Conservation (phyloP, 2,113 vertebrate species). For the Protomyctophum bolini region DNA sequence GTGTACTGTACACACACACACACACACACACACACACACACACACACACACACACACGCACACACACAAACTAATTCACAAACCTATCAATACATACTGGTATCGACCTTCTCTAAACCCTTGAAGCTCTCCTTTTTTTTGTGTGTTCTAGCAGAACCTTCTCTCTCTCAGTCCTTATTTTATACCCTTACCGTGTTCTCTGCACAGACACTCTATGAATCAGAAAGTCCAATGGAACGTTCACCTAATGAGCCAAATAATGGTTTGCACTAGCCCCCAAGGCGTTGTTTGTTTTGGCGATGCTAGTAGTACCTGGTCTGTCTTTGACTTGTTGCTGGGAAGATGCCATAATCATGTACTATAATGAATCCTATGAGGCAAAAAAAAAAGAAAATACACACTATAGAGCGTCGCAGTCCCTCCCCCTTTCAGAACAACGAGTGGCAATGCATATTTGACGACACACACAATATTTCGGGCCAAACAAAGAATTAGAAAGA, state of each 20-base stretch:
- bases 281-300: no score
- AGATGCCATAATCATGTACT: no score
- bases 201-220: constrained; percentile 39
- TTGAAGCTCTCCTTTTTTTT: constrained; percentile 19
- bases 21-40: constrained; percentile 6
- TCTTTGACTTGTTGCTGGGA: no score
- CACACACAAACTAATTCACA: background rate
- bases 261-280: background rate
- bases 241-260: constrained; percentile 53
- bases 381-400: no score
- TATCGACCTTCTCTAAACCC: background rate
- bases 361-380: no score
- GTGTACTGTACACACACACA: constrained; percentile 10
- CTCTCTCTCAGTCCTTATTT: background rate
- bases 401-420: no score
- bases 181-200: background rate
- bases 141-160: background rate
- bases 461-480: no score
- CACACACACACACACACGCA: background rate
- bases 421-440: no score
- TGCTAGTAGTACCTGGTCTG: no score
- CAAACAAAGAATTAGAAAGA: no score
- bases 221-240: constrained; percentile 41
- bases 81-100: background rate
- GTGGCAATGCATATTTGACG: no score